Conservation (phyloP, 2,797 vertebrate genomes). For the Gymnothorax javanicus region DNA sequence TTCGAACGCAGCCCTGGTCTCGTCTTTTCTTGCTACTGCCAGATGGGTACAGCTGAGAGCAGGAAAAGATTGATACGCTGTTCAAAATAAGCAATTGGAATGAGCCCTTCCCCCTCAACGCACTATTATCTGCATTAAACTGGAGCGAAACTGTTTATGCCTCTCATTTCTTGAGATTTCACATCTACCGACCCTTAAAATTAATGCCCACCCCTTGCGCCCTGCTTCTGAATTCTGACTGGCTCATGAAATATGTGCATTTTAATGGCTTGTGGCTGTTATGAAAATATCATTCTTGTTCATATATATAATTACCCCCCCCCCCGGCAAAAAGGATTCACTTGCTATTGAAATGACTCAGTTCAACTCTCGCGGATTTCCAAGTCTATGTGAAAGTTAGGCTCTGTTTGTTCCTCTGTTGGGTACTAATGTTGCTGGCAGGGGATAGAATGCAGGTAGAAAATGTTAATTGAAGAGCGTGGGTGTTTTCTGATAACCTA, state of each 20-base stretch:
- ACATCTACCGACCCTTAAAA: neutral
- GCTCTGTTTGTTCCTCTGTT: neutral
- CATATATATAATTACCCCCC: neutral
- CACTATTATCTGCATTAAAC: constrained; percentile 3
- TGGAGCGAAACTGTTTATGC: neutral
- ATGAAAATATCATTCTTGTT: neutral
- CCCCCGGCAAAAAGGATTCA: neutral
- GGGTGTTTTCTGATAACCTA: neutral
- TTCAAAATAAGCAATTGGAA: no score
- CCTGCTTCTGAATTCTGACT: neutral
- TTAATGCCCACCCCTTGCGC: neutral
- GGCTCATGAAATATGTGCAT: constrained; percentile 9
- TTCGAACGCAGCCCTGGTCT: no score
- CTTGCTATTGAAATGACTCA: neutral
- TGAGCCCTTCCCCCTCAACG: neutral
- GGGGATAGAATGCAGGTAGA: neutral
- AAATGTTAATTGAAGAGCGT: neutral
- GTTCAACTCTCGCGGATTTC: neutral
- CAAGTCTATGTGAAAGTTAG: neutral
- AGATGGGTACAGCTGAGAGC: no score
- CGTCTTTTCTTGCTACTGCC: no score
- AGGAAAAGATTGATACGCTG: no score
- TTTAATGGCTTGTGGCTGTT: neutral
- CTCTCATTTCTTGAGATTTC: neutral
- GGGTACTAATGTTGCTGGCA: neutral